Evolutionary conservation across 2,113 vertebrate genomes (phyloP).

Genomic region (Laticauda colubrina): DNA sequence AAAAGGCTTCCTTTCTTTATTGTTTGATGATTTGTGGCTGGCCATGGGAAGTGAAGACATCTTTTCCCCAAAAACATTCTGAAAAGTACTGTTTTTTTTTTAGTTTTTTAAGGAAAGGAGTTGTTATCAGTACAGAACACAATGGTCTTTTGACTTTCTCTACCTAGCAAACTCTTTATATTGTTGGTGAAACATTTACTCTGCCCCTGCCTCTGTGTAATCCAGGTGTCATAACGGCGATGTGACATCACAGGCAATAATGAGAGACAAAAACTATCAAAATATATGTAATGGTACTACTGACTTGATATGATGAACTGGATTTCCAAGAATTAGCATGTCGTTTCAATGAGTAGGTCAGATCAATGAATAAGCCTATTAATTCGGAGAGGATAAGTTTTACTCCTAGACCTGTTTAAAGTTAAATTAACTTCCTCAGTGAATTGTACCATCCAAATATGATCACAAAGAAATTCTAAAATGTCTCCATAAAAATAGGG

Average conservation of each 20-base stretch:
- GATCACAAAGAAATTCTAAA: background rate
- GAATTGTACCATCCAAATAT: background rate
- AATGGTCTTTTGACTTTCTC: background rate
- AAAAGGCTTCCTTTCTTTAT: background rate
- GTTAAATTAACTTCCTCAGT: background rate
- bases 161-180: background rate
- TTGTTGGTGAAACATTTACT: background rate
- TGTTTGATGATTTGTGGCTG: background rate
- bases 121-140: background rate
- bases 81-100: background rate
- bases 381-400: background rate
- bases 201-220: conserved; percentile 3
- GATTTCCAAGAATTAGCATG: background rate
- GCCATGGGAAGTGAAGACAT: background rate
- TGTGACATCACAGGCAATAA: conserved; percentile 1
- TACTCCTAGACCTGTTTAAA: background rate
- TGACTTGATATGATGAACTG: background rate
- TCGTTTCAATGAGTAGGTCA: background rate
- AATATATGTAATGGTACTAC: background rate
- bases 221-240: conserved; percentile 51
- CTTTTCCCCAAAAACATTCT: background rate
- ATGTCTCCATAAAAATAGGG: background rate
- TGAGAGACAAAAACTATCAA: background rate
- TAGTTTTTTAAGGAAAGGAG: background rate
- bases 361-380: background rate